Evolutionary conservation across 30 jellyfish, hydroid and myxozoan species (phyloP).

Genomic region (Clytia hemisphaerica): DNA sequence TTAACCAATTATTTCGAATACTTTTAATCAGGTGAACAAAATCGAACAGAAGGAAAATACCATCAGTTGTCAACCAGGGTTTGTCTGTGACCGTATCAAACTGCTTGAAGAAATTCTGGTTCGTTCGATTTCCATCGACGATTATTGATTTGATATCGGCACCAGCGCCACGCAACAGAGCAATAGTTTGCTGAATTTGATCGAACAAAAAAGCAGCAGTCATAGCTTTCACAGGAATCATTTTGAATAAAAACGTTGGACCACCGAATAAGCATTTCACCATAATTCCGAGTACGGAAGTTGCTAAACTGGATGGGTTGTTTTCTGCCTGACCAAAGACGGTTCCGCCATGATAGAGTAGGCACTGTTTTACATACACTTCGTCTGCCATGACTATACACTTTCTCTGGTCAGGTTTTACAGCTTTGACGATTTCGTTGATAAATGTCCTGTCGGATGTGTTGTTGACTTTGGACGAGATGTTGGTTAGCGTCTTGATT

Average conservation of each 20-base stretch:
- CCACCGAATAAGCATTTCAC: not conserved
- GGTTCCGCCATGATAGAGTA: not conserved
- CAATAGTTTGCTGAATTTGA: too few relatives aligned
- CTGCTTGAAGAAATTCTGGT: not conserved
- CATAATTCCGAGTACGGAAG: not conserved
- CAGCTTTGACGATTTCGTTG: too few relatives aligned
- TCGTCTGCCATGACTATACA: not conserved
- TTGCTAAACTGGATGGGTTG: too few relatives aligned
- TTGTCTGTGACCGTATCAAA: not conserved
- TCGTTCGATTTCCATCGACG: not conserved
- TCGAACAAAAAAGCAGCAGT: too few relatives aligned
- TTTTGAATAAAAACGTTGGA: too few relatives aligned
- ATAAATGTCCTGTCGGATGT: too few relatives aligned
- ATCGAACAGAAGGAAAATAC: not conserved
- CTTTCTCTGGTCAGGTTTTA: not conserved
- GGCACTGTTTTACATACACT: not conserved
- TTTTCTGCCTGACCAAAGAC: not conserved
- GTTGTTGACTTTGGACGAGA: too few relatives aligned
- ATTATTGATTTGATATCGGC: not conserved
- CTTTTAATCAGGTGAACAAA: constrained; percentile 11
- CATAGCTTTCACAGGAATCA: too few relatives aligned
- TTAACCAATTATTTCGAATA: constrained; percentile 20
- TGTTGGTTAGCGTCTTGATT: too few relatives aligned
- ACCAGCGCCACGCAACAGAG: not conserved
- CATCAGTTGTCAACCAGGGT: not conserved